phyloP scores from a whole-genome alignment of 2,797 vertebrate species.

The Pteropus rufus region DNA sequence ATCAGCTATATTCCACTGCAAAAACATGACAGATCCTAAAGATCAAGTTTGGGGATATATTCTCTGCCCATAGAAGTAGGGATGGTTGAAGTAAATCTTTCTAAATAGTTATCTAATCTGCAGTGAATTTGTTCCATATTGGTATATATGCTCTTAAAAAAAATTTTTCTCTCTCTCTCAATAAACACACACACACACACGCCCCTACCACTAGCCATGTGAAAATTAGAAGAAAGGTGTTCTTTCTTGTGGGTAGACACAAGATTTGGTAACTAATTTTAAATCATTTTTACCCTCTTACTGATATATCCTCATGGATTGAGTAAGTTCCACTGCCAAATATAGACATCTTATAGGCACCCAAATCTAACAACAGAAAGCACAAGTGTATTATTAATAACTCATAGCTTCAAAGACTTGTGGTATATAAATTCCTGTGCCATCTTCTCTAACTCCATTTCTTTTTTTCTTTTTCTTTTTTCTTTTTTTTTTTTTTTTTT shows the following conservation, averaged over 20 bases:
- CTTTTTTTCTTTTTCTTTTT: background rate
- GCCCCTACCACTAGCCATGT: background rate
- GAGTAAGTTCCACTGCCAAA: background rate
- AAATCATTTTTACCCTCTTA: background rate
- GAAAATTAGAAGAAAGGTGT: background rate
- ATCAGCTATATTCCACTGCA: background rate
- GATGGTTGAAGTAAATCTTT: background rate
- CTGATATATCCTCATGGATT: background rate
- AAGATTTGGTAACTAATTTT: background rate
- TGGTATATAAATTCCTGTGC: background rate
- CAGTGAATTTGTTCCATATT: background rate
- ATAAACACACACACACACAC: background rate
- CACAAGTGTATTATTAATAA: background rate
- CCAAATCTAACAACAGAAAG: background rate
- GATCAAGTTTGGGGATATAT: background rate
- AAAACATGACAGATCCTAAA: background rate
- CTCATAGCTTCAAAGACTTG: background rate
- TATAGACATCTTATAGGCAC: background rate
- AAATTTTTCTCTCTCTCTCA: background rate
- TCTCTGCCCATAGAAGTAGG: background rate
- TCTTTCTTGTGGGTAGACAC: background rate
- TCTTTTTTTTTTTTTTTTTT: background rate
- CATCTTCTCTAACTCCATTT: background rate
- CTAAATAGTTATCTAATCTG: background rate
- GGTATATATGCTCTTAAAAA: background rate